These are phyloP conservation scores for Gila robusta DNA, from an alignment of 2,797 vertebrate genomes.

Conservation along the genomic window DNA sequence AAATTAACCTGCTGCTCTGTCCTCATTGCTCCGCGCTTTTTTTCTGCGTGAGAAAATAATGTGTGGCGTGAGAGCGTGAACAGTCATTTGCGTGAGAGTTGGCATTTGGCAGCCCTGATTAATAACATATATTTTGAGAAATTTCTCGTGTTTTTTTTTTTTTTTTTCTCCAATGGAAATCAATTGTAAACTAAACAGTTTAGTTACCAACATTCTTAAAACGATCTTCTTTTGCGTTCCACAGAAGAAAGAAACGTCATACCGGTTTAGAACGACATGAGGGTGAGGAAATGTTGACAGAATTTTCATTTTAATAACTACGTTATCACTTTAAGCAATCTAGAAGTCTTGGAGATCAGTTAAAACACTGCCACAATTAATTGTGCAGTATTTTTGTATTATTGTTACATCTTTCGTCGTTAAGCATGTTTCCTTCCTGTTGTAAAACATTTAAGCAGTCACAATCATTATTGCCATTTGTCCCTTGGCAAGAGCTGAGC, in stretches of 20 bases:
- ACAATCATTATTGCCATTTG: not conserved
- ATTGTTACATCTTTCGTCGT: not conserved
- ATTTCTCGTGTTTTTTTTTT: too few species aligned
- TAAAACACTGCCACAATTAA: not conserved
- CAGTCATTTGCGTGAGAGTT: too few species aligned
- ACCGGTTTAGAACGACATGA: not conserved
- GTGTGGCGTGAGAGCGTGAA: too few species aligned
- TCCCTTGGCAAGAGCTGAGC: not conserved
- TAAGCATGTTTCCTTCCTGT: slow-evolving; percentile 39
- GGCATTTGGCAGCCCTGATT: too few species aligned
- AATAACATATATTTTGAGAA: too few species aligned
- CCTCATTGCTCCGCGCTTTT: too few species aligned
- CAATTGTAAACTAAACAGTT: not conserved
- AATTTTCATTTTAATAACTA: not conserved
- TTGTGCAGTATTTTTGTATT: not conserved
- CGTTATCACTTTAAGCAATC: not conserved
- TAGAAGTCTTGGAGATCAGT: not conserved
- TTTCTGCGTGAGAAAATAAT: too few species aligned
- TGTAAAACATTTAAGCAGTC: slow-evolving; percentile 18
- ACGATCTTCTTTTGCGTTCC: not conserved
- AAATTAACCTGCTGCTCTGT: too few species aligned
- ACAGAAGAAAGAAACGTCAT: not conserved
- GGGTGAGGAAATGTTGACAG: not conserved
- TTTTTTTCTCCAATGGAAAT: not conserved
- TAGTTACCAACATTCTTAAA: not conserved